phyloP scores from a whole-genome alignment of 2,888 invertebrate genomes.

The Lumbricus terrestris region DNA sequence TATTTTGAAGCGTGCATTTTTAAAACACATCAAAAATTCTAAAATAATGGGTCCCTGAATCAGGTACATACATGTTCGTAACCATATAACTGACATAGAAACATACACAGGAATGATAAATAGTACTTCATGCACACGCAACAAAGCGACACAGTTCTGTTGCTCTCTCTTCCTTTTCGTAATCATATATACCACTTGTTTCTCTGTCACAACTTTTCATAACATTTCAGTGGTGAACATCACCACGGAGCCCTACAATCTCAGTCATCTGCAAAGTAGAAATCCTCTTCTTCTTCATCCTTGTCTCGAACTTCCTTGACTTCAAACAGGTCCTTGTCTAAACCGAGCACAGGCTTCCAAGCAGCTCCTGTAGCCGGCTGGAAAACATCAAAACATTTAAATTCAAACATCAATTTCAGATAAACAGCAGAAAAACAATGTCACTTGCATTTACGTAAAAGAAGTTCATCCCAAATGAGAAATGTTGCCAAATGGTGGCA shows the following conservation, averaged over 20 bases:
- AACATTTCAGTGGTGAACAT: not conserved
- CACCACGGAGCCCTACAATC: not conserved
- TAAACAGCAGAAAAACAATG: not conserved
- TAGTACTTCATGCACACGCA: not conserved
- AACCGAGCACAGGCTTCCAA: not conserved
- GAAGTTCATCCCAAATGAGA: too few species aligned
- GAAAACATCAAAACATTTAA: not conserved
- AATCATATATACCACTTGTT: not conserved
- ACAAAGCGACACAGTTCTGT: not conserved
- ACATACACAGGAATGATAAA: not conserved
- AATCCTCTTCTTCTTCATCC: not conserved
- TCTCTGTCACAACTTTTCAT: not conserved
- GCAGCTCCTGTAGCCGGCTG: not conserved
- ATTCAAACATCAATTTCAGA: not conserved
- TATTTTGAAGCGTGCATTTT: not conserved
- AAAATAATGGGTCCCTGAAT: not conserved
- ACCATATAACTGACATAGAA: not conserved
- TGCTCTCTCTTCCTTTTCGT: not conserved
- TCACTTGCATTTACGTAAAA: not conserved
- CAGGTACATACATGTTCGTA: not conserved
- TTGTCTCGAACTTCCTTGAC: not conserved
- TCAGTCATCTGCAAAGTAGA: not conserved
- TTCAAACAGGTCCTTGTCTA: not conserved
- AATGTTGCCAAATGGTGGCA: not conserved
- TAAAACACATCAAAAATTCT: not conserved